phyloP scores from a whole-genome alignment of 2,888 invertebrate genomes.

The Limnephilus marmoratus region DNA sequence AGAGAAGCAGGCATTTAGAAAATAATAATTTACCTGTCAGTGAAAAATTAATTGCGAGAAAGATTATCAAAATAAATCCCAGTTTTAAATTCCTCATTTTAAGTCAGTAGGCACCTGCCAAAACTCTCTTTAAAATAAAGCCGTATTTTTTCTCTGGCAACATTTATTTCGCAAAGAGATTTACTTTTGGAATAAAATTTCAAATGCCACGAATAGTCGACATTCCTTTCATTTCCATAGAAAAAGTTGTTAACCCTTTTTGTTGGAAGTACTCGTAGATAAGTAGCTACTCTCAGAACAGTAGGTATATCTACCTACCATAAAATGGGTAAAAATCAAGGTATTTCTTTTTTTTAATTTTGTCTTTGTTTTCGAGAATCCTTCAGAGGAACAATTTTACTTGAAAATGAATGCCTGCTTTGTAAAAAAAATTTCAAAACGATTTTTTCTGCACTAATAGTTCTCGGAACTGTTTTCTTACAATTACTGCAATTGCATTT shows the following conservation, averaged over 20 bases:
- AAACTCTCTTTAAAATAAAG: conserved; percentile 9
- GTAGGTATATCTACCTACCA: background rate
- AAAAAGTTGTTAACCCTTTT: conserved; percentile 29
- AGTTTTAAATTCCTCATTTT: background rate
- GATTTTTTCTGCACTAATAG: background rate
- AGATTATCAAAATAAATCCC: background rate
- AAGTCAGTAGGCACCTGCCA: background rate
- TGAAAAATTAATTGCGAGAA: background rate
- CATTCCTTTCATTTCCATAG: conserved; percentile 29
- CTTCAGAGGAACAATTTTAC: background rate
- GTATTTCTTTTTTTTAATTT: background rate
- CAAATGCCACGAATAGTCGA: conserved; percentile 29
- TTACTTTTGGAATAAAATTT: conserved; percentile 31
- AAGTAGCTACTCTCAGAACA: background rate
- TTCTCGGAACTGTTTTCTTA: no score
- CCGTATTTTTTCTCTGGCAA: conserved; percentile 22
- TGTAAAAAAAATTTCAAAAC: background rate
- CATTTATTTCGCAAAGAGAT: conserved; percentile 24
- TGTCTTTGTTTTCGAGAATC: background rate
- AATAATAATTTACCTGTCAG: background rate
- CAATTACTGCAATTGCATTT: no score
- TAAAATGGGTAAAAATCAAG: background rate
- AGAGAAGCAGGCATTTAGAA: background rate
- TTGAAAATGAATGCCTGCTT: background rate
- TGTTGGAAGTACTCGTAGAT: background rate